These are phyloP conservation scores for Poeciliopsis turrubarensis DNA, from an alignment of 2,113 vertebrate genomes.

Conservation along the genomic window DNA sequence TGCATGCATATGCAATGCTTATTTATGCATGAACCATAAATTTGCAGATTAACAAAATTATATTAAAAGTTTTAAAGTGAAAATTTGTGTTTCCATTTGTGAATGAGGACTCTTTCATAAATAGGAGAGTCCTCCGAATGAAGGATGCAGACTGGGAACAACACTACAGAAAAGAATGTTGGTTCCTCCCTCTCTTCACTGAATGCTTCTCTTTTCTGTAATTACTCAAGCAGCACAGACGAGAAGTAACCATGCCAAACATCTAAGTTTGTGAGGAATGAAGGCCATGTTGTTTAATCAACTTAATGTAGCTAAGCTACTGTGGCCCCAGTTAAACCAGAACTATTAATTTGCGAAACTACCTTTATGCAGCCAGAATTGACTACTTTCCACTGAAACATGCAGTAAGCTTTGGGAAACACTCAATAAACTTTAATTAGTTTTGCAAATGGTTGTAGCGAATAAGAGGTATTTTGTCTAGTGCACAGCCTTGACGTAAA, in stretches of 20 bases:
- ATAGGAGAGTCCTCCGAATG: constrained; percentile 25
- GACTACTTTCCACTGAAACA: constrained; percentile 27
- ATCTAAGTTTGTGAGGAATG: constrained; percentile 14
- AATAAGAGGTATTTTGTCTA: constrained; percentile 41
- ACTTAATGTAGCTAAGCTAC: constrained; percentile 41
- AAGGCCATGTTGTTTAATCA: constrained; percentile 37
- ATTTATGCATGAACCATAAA: constrained; percentile 68
- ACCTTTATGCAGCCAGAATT: constrained; percentile 34
- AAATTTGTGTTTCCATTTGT: constrained; percentile 2
- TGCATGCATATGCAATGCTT: constrained; percentile 65
- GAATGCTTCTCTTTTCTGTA: constrained; percentile 1
- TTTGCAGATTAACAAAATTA: constrained; percentile 67
- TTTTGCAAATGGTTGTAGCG: constrained; percentile 64
- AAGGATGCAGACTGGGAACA: constrained; percentile 21
- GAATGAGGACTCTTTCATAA: background rate
- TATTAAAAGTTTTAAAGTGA: constrained; percentile 55
- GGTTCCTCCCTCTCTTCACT: constrained; percentile 4
- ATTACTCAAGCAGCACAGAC: constrained; percentile 14
- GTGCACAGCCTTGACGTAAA: constrained; percentile 28
- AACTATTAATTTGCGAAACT: constrained; percentile 49
- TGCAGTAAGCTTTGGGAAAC: constrained; percentile 45
- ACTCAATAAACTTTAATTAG: constrained; percentile 66
- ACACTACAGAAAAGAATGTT: background rate
- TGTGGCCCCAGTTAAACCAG: constrained; percentile 37
- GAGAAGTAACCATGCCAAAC: constrained; percentile 10